phyloP scores from a whole-genome alignment of 2,888 invertebrate genomes.

The Cordylochernes scorpioides region DNA sequence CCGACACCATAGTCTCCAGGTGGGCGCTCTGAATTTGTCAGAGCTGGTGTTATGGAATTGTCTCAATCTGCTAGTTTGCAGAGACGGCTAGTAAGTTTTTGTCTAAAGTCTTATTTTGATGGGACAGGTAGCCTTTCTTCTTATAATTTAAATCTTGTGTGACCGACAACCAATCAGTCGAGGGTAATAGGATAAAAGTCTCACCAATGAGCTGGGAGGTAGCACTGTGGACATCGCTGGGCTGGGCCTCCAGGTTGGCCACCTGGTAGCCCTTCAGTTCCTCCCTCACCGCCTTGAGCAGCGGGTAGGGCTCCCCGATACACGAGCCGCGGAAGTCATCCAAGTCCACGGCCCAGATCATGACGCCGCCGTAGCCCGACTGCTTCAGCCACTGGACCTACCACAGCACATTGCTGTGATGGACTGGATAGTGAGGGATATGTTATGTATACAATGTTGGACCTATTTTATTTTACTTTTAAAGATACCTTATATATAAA shows the following conservation, averaged over 20 bases:
- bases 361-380: constrained; percentile 77
- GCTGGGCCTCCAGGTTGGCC: neutral
- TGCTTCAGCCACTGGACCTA: constrained; percentile 79
- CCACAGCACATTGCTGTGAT: neutral
- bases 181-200: neutral
- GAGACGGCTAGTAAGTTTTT: no score
- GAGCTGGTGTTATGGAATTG: no score
- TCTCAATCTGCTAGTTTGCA: no score
- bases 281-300: constrained; percentile 58
- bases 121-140: no score
- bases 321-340: constrained; percentile 71
- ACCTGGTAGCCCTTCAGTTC: constrained; percentile 43
- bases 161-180: no score
- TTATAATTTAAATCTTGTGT: no score
- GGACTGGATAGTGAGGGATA: neutral
- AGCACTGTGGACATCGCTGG: constrained; percentile 2
- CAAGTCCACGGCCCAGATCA: constrained; percentile 91
- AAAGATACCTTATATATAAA: no score
- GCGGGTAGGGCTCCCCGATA: constrained; percentile 64
- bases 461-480: no score
- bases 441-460: neutral
- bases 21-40: no score
- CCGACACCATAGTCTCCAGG: no score
- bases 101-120: no score
- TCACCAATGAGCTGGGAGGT: constrained; percentile 1